Percentiles rank a stretch among this genome's conserved stretches.
phyloP scores from a whole-genome alignment of 2,888 invertebrate species.

The Magallana nippona region DNA sequence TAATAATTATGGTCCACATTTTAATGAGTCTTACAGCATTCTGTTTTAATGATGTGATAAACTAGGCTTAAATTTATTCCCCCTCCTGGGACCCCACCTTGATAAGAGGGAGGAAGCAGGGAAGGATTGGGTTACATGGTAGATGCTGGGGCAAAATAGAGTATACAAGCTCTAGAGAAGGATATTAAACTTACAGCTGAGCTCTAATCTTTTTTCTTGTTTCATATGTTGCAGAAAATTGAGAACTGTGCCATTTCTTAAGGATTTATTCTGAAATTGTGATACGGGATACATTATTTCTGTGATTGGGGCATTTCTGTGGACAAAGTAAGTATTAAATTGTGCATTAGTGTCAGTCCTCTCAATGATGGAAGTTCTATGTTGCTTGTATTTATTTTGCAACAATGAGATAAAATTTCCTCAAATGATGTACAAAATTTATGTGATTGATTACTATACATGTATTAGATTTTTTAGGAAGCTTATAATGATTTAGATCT shows the following conservation, averaged over 20 bases:
- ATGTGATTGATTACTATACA: too few species aligned
- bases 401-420: too few species aligned
- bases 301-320: constrained; percentile 7
- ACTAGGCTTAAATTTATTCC: background rate
- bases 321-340: constrained; percentile 13
- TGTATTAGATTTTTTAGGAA: too few species aligned
- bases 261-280: background rate
- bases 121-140: constrained; percentile 20
- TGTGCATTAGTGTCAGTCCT: background rate
- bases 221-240: constrained; percentile 19
- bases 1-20: background rate
- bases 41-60: background rate
- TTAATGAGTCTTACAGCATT: background rate
- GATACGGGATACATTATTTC: background rate
- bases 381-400: too few species aligned
- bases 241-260: background rate
- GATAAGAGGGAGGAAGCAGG: constrained; percentile 26
- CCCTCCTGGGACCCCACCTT: constrained; percentile 30
- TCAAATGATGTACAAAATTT: too few species aligned
- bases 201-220: background rate
- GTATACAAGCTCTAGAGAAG: background rate
- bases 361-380: background rate
- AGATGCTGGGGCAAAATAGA: constrained; percentile 21
- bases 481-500: background rate
- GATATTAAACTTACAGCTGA: background rate